phyloP scores from a whole-genome alignment of 2,888 invertebrate genomes.

The Leistus spinibarbis region DNA sequence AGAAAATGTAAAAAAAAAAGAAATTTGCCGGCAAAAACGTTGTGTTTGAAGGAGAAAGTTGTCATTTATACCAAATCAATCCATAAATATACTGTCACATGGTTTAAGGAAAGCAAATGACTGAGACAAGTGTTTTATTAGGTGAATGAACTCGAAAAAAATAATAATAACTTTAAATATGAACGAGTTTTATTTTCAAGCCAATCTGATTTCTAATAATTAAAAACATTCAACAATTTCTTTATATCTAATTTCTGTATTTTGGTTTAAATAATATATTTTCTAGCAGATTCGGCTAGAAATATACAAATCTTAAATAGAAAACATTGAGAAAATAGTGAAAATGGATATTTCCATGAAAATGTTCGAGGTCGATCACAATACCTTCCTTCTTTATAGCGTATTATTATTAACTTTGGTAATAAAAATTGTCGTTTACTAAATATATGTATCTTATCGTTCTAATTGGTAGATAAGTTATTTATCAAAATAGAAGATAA shows the following conservation, averaged over 20 bases:
- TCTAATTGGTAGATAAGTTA: too few species aligned
- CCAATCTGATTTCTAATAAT: background rate
- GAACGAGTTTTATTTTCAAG: background rate
- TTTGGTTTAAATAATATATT: background rate
- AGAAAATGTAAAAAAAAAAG: background rate
- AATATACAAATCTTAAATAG: too few species aligned
- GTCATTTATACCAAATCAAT: background rate
- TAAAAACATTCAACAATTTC: background rate
- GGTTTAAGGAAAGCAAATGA: background rate
- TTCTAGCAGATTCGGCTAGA: too few species aligned
- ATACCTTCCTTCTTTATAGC: too few species aligned
- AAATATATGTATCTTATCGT: too few species aligned
- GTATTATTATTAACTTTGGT: too few species aligned
- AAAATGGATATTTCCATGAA: too few species aligned
- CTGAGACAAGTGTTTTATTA: background rate
- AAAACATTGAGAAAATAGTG: too few species aligned
- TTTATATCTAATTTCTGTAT: background rate
- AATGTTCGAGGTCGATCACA: too few species aligned
- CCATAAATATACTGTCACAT: background rate
- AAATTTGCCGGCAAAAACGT: too few species aligned
- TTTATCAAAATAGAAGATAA: background rate
- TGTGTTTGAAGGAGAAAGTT: background rate
- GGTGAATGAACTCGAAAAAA: background rate
- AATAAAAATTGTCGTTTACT: too few species aligned
- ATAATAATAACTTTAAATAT: background rate